Base-by-base conservation (phyloP, 2,888 invertebrate genomes). In the Punctoribates punctum region DNA sequence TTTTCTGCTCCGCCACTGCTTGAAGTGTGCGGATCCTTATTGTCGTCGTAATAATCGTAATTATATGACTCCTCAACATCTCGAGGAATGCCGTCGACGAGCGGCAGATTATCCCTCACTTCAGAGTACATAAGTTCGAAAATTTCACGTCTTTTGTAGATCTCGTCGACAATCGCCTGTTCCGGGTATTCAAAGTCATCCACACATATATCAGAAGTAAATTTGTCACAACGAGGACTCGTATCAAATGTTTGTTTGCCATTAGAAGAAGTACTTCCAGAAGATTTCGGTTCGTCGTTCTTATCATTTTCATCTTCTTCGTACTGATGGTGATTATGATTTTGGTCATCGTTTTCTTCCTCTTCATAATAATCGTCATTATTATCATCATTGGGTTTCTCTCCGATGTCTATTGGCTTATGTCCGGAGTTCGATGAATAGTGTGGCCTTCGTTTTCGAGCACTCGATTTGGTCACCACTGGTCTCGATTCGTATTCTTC, bases 161-260 rank as follows among this genome's bases (percentile, higher is more conserved):
- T 81, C 54, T 82, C 83, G 70, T 82, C 82, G 74, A 82, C 77
- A 57, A 85, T 85, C 9, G 82, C 82, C 72, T 75, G 73, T 73
- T 79, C 78, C 38, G 92, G 92, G 84, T 92, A 92, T 82, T 91
- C 90, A 13, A 87, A 87, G 27, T 89, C 87, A 78, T 89, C 88
- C 74, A 92, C 85, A 82, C 92, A 92, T 81, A 92, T 79, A 70
- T 80, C 80, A 73, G 80, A 80, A 2, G 81, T 82, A 46, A 81
- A 81, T 20, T 79, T 76, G 72, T 81, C 81, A 77, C 82, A 82
- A 34, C 79, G 75, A 0, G 80, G 80, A 6, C 75, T 75, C 73
- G 73, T 65, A 29, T 77, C 75, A 20, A 38, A 57, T n/a, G 23
- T 38, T 25, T 60, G 62, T 17, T 25, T 46, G 17, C 51, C 20